Evolutionary conservation across 2,888 invertebrate genomes (phyloP), one percentile per base, ranked within the genome.

Genomic region (Eulithis prunata): DNA sequence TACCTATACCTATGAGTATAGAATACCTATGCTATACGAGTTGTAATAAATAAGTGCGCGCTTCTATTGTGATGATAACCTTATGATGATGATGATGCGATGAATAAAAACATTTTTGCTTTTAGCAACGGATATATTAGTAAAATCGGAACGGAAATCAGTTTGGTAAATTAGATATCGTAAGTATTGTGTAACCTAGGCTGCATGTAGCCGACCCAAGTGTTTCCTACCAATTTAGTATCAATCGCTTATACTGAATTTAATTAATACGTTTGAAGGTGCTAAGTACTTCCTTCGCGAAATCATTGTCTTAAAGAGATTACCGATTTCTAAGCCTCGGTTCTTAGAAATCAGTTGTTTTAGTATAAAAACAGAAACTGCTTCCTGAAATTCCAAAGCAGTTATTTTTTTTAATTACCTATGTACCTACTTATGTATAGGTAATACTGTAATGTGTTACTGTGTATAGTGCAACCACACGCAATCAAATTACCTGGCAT

Each of bases 311-410:
- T 49, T 7, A 6, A 3, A 14, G 8, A 41, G 41, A 4, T 41
- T 41, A 38, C 8, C 6, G 62, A 55, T 66, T 66, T 59, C 62
- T 36, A 52, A 57, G 14, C 6, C 38, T 57, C 54, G 10, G 61
- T 60, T 61, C 41, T 43, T 65, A 68, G 71, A 72, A 72, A 70
- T 66, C 66, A 38, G 12, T 46, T 28, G 4, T 49, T 64, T n/a
- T 47, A 7, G 11, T 41, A 53, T 36, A 57, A 47, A 45, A 11
- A 56, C 43, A 54, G 14, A 43, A 46, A 36, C 41, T 38, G 45
- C 36, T 71, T 71, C 71, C 71, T 59, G 64, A 60, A 62, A 66
- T 66, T 64, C 28, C 36, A 36, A 11, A 51, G 60, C 14, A 32
- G 32, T 43, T 41, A 59, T 13, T 49, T 21, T 63, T 60, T 36